phyloP scores from a whole-genome alignment of 2,113 vertebrate species.

The zebrafish (Danio rerio) region DNA sequence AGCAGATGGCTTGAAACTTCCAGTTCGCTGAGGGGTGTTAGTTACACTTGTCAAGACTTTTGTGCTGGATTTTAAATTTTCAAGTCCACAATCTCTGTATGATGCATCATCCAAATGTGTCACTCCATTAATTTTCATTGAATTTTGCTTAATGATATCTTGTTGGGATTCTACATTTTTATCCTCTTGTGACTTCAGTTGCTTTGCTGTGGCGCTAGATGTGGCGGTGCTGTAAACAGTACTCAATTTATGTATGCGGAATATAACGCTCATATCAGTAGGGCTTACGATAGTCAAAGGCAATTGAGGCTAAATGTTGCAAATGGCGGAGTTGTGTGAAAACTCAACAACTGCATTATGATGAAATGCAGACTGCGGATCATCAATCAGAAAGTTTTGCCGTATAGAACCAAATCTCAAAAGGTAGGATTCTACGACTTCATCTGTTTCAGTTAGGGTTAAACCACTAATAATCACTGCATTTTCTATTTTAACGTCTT shows the following conservation, averaged over 20 bases:
- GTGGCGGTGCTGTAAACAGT: neutral
- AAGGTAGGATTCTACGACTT: neutral
- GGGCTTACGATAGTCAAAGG: neutral
- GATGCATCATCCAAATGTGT: neutral
- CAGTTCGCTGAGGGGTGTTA: neutral
- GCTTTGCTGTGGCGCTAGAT: too few species aligned
- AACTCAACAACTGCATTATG: neutral
- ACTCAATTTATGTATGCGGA: neutral
- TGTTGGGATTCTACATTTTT: neutral
- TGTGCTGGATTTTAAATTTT: neutral
- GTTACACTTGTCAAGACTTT: neutral
- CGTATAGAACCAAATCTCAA: neutral
- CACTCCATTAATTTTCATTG: neutral
- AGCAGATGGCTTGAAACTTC: neutral
- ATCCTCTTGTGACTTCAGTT: too few species aligned
- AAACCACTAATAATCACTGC: neutral
- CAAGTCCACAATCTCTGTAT: neutral
- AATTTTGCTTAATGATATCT: neutral
- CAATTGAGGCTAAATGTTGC: neutral
- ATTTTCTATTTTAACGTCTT: neutral
- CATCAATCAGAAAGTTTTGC: neutral
- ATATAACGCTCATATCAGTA: neutral
- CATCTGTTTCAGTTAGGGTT: neutral
- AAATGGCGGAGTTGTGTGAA: neutral
- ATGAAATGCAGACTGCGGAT: neutral